phyloP scores from a whole-genome alignment of 2,797 vertebrate species.

The Diplodus puntazzo region DNA sequence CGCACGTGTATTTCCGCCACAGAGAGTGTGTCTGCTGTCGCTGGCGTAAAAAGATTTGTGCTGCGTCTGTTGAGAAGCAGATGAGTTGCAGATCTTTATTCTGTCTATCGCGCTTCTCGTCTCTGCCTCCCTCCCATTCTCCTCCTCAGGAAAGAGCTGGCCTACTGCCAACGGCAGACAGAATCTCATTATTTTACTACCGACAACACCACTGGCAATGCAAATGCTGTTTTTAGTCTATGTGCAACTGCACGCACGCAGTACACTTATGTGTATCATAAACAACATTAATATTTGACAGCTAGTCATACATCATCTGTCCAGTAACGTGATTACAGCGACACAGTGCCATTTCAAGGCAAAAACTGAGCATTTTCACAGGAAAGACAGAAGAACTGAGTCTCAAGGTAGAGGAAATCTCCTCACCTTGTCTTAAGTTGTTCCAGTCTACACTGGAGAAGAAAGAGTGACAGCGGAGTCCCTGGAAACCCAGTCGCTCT shows the following conservation, averaged over 20 bases:
- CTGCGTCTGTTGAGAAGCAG: conserved; percentile 66
- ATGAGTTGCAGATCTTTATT: conserved; percentile 72
- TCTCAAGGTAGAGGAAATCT: conserved; percentile 27
- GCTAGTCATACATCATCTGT: conserved; percentile 29
- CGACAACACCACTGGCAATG: conserved; percentile 44
- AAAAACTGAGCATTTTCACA: conserved; percentile 37
- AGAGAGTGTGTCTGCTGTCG: conserved; percentile 46
- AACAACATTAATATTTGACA: conserved; percentile 42
- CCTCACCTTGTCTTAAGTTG: conserved; percentile 91
- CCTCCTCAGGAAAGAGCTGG: conserved; percentile 86
- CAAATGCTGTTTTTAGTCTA: conserved; percentile 38
- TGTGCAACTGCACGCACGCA: conserved; percentile 18
- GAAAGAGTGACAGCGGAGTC: conserved; percentile 94
- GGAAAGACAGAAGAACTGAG: conserved; percentile 28
- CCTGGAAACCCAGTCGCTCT: conserved; percentile 92
- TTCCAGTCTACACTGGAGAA: conserved; percentile 93
- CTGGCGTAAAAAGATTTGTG: conserved; percentile 53
- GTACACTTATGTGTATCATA: conserved; percentile 8
- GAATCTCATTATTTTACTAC: conserved; percentile 77
- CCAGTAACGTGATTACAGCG: conserved; percentile 6
- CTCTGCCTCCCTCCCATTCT: conserved; percentile 69
- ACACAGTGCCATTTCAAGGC: conserved; percentile 27
- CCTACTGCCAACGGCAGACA: conserved; percentile 64
- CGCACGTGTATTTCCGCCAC: conserved; percentile 42
- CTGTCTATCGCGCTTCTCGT: conserved; percentile 54